A percentile compares a stretch with the other conserved stretches of the same genome.
phyloP scores from a whole-genome alignment of 2,113 vertebrate species.

The Illadopsis cleaveri region DNA sequence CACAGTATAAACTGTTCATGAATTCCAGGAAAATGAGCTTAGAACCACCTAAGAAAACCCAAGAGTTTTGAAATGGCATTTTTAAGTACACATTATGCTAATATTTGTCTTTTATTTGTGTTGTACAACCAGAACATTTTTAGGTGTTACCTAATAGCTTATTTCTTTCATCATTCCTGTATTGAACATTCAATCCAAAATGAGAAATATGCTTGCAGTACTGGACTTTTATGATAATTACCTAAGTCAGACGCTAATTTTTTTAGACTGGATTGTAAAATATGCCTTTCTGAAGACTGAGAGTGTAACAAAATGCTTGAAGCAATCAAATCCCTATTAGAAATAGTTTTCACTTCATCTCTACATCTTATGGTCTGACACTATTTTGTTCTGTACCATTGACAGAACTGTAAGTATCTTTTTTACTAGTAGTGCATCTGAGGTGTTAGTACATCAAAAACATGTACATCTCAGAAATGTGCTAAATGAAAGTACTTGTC shows the following conservation, averaged over 20 bases:
- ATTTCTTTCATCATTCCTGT: background rate
- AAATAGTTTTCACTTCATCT: background rate
- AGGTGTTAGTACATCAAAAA: background rate
- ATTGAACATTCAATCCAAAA: background rate
- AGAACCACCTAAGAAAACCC: background rate
- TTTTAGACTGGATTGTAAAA: background rate
- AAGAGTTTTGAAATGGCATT: background rate
- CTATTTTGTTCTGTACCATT: background rate
- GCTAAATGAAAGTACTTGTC: background rate
- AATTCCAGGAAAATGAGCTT: background rate
- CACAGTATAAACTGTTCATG: rapidly evolving
- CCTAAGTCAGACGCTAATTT: background rate
- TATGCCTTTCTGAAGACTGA: background rate
- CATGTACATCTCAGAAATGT: background rate
- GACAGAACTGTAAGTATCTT: background rate
- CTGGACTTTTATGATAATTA: background rate
- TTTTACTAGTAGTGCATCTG: background rate
- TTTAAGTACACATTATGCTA: background rate
- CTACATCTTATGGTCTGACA: background rate
- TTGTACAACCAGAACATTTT: background rate
- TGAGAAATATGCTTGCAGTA: background rate
- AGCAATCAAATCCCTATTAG: background rate
- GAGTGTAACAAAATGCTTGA: background rate
- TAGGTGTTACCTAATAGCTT: background rate
- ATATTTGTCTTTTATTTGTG: background rate